phyloP scores from a whole-genome alignment of 1,140 invertebrate genomes.

The Mamestra configurata region DNA sequence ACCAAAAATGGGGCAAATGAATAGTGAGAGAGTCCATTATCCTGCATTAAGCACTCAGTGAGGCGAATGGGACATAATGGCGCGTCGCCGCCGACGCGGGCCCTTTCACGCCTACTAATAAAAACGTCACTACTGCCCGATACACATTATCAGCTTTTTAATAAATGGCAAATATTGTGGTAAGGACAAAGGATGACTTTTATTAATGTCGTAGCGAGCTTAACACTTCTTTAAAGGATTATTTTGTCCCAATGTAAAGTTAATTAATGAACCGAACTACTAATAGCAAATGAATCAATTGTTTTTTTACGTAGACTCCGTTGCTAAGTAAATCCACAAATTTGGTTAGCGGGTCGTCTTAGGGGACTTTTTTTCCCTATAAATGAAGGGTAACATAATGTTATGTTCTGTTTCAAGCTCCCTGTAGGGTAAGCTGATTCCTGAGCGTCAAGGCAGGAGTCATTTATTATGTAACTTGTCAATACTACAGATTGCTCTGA shows the following conservation, averaged over 20 bases:
- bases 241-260: neutral
- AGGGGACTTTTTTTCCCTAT: too few species aligned
- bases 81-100: slow-evolving; percentile 56
- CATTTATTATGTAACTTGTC: slow-evolving; percentile 24
- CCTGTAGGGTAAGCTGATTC: neutral
- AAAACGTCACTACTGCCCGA: slow-evolving; percentile 69
- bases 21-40: slow-evolving; percentile 76
- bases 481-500: slow-evolving; percentile 17
- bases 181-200: neutral
- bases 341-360: too few species aligned
- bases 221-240: neutral
- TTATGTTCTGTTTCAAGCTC: neutral
- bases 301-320: too few species aligned
- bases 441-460: neutral
- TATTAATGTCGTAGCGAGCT: neutral
- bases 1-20: slow-evolving; percentile 72
- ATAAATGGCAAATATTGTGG: slow-evolving; percentile 31
- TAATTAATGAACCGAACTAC: too few species aligned
- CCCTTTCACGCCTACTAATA: slow-evolving; percentile 69
- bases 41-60: slow-evolving; percentile 77
- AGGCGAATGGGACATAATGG: slow-evolving; percentile 69
- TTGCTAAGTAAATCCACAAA: too few species aligned
- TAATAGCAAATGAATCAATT: too few species aligned
- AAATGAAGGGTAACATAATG: neutral
- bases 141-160: slow-evolving; percentile 64